Evolutionary conservation across 2,113 vertebrate species (phyloP).

Genomic region (Corynorhinus townsendii): DNA sequence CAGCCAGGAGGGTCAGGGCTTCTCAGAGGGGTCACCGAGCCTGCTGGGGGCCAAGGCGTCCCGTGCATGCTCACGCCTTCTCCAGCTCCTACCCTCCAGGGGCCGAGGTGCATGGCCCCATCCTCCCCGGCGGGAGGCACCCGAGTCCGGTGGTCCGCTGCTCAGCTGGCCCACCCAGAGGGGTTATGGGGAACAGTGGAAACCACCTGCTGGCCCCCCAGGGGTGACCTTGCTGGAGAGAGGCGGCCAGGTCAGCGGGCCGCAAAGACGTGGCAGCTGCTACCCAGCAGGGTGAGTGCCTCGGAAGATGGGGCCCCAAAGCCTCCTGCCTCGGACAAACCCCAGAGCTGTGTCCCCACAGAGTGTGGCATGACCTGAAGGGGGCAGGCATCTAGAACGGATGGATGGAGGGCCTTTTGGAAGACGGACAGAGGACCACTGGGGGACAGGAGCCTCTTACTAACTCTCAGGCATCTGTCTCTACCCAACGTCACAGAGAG

Average conservation of each 20-base stretch:
- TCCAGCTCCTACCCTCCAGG: background rate
- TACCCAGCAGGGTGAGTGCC: accelerated
- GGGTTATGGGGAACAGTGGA: no score
- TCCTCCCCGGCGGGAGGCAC: background rate
- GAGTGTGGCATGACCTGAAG: no score
- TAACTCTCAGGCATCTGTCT: background rate
- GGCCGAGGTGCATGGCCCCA: accelerated
- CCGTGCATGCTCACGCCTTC: accelerated
- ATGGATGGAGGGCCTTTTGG: accelerated
- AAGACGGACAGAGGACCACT: background rate
- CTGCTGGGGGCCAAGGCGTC: accelerated
- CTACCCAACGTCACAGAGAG: background rate
- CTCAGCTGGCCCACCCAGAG: no score
- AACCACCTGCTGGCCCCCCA: no score
- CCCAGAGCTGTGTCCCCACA: no score
- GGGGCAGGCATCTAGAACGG: accelerated
- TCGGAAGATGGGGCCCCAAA: background rate
- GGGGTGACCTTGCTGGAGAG: no score
- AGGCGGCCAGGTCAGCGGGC: background rate
- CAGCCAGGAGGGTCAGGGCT: no score
- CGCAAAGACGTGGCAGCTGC: accelerated
- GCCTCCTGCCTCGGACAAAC: no score
- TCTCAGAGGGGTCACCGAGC: background rate
- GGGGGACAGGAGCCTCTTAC: background rate
- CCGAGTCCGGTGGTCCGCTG: background rate